Conservation (phyloP, 2,113 vertebrate genomes). For the Campylomormyrus numenius region DNA sequence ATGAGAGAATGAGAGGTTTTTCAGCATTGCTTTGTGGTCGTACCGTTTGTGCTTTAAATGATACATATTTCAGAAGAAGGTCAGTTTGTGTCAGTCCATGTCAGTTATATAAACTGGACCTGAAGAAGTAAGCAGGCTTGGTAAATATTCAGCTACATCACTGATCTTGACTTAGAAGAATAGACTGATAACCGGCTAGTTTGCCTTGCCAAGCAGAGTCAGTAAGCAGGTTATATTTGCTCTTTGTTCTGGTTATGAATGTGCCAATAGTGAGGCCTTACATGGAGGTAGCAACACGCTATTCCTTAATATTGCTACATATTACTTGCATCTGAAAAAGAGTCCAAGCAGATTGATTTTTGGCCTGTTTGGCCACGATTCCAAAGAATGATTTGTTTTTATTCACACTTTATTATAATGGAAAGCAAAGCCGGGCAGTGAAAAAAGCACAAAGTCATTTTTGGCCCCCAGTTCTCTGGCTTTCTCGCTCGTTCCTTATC, state of each 20-base stretch:
- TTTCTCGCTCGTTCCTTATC: not conserved
- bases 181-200: not conserved
- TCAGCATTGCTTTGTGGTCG: not conserved
- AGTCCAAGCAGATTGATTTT: not conserved
- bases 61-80: not conserved
- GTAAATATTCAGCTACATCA: not conserved
- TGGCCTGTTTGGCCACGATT: too few relatives aligned
- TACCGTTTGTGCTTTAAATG: not conserved
- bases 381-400: not conserved
- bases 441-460: not conserved
- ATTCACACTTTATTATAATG: not conserved
- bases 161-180: not conserved
- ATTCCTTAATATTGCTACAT: not conserved
- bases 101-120: not conserved
- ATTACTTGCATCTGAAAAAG: not conserved
- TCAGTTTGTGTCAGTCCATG: not conserved
- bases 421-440: not conserved
- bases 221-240: not conserved
- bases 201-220: not conserved
- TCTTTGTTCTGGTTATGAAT: not conserved
- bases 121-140: not conserved
- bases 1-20: not conserved
- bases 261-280: not conserved
- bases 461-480: not conserved
- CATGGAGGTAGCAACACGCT: not conserved